These are phyloP conservation scores for Tympanoctomys barrerae DNA, from an alignment of 2,797 vertebrate species.

Conservation along the genomic window DNA sequence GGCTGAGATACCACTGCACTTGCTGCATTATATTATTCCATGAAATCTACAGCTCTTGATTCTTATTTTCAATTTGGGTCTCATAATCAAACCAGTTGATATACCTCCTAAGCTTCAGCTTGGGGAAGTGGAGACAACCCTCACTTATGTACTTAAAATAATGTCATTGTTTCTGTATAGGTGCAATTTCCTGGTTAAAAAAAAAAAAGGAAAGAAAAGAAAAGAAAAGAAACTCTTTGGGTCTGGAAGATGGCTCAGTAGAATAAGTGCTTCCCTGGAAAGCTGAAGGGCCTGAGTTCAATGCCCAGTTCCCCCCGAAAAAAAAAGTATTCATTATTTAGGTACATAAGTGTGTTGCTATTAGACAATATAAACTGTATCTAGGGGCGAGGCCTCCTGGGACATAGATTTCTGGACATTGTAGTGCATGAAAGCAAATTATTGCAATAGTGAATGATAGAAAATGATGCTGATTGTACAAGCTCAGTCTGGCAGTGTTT, in stretches of 20 bases:
- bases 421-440: background rate
- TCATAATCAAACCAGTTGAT: background rate
- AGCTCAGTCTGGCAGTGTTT: background rate
- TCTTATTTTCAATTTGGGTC: background rate
- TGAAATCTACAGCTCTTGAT: background rate
- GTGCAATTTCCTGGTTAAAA: background rate
- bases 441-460: background rate
- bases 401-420: background rate
- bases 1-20: background rate
- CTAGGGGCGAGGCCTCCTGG: background rate
- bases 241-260: no score
- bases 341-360: background rate
- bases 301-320: no score
- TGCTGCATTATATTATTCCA: background rate
- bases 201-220: no score
- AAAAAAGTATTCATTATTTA: background rate
- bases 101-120: background rate
- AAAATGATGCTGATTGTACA: background rate
- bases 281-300: no score
- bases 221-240: no score
- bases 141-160: background rate
- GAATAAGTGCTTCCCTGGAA: no score
- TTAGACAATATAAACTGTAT: background rate
- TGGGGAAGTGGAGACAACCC: background rate
- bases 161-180: background rate